Base-by-base conservation (phyloP, 2,797 vertebrate species). In the Falco columbarius region DNA sequence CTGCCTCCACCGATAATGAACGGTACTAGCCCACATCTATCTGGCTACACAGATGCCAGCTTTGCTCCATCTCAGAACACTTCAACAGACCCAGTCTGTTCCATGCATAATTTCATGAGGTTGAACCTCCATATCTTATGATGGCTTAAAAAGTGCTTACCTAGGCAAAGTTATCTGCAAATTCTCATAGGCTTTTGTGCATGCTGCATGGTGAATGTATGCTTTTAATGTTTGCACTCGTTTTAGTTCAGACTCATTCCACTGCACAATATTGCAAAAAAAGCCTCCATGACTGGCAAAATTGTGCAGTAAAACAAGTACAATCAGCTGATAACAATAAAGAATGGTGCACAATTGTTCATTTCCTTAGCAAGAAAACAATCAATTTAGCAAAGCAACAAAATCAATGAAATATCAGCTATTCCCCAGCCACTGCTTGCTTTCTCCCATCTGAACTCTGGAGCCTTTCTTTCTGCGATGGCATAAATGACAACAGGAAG, bases 321-420 rank as follows among this genome's bases (percentile, higher is more conserved):
- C 52, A 61, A 65, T 75, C 94, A 95, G 38, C 63, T 86, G 93
- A 93, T 95, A 94, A 91, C 91, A 94, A 79, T 93, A 94, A 96
- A 94, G 70, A 95, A 95, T 34, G 40, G 74, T 42, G 54, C 66
- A 76, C 3, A 0, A 86, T 75, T 84, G 75, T 63, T 95, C 80
- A 86, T 94, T 97, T 97, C 87, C 94, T 94, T 79, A 89, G 86
- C 80, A 88, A 88, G 90, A 94, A 95, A 95, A 74, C 92, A 95
- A 96, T 92, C 90, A 95, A 96, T 93, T 94, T 89, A 90, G 73
- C 42, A 93, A 91, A 95, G 75, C 83, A 93, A 90, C 63, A 95
- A 96, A 93, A 95, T 91, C 95, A 95, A 96, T 94, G 70, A 92
- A 94, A 92, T 94, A 96, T 79, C 93, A 95, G 67, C 80, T 89